phyloP scores from a whole-genome alignment of 2,797 vertebrate genomes.

The Enteromius mattozi region DNA sequence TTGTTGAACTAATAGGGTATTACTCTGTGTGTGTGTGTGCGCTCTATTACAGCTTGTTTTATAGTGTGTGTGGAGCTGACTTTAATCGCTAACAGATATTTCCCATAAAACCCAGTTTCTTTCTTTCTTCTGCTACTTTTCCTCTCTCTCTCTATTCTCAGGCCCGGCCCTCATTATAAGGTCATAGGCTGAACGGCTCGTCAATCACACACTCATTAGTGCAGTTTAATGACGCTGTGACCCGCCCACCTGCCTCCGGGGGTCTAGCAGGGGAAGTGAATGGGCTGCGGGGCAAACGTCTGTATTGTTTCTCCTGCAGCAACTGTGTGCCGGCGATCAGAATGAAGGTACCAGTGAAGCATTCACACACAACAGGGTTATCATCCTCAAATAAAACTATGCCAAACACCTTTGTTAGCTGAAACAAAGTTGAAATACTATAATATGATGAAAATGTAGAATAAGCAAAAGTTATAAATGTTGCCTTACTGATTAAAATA shows the following conservation, averaged over 20 bases:
- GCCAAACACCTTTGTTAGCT: neutral
- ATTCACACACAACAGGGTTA: neutral
- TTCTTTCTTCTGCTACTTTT: slow-evolving; percentile 44
- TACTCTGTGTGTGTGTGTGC: neutral
- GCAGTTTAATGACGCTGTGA: slow-evolving; percentile 74
- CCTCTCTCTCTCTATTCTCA: slow-evolving; percentile 72
- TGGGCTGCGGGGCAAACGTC: slow-evolving; percentile 16
- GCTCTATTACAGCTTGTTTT: slow-evolving; percentile 20
- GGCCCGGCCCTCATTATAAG: slow-evolving; percentile 76
- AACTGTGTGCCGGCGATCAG: neutral
- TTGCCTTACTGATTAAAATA: neutral
- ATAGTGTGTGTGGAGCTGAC: slow-evolving; percentile 40
- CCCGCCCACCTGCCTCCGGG: slow-evolving; percentile 46
- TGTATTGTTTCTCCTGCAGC: slow-evolving; percentile 34
- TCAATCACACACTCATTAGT: slow-evolving; percentile 83
- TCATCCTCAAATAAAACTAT: neutral
- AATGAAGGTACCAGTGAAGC: slow-evolving; percentile 20
- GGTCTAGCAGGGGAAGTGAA: slow-evolving; percentile 33
- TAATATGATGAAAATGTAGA: neutral
- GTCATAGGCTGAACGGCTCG: slow-evolving; percentile 78
- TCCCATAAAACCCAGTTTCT: slow-evolving; percentile 46
- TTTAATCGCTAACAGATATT: slow-evolving; percentile 57
- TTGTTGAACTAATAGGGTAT: slow-evolving; percentile 52
- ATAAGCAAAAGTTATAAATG: neutral
- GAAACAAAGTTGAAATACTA: neutral